Evolutionary conservation across 2,797 vertebrate genomes (phyloP).

Genomic region (Gorsachius magnificus): DNA sequence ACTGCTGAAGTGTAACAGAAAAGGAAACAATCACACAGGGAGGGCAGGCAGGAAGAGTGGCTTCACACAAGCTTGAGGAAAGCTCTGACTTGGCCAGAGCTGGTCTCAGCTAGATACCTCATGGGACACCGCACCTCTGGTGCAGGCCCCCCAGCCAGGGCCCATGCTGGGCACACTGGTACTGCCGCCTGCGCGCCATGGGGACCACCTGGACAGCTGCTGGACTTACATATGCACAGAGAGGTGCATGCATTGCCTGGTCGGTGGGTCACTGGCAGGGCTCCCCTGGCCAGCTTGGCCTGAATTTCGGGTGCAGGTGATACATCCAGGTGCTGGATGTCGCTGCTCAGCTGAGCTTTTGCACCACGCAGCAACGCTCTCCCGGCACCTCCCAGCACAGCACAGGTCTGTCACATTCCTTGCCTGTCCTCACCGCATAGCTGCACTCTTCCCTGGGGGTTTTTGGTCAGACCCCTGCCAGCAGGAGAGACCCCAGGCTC

Average conservation of each 20-base stretch:
- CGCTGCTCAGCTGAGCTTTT: not conserved
- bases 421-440: not conserved
- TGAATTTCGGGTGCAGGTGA: not conserved
- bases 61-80: not conserved
- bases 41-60: not conserved
- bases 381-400: not conserved
- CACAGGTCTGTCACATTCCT: not conserved
- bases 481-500: not conserved
- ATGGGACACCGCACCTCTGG: not conserved
- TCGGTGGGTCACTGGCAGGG: fast-evolving
- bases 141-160: too few relatives aligned
- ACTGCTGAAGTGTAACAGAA: not conserved
- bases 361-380: not conserved
- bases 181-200: too few relatives aligned
- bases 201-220: not conserved
- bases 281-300: not conserved
- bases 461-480: not conserved
- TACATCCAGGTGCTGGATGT: not conserved
- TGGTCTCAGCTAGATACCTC: too few relatives aligned
- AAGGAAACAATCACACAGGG: not conserved
- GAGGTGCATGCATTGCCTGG: not conserved
- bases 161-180: not conserved
- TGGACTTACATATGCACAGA: not conserved
- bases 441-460: not conserved
- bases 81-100: not conserved